These are phyloP conservation scores for Ctena decussata DNA, from an alignment of 2,888 invertebrate species.

Conservation along the genomic window DNA sequence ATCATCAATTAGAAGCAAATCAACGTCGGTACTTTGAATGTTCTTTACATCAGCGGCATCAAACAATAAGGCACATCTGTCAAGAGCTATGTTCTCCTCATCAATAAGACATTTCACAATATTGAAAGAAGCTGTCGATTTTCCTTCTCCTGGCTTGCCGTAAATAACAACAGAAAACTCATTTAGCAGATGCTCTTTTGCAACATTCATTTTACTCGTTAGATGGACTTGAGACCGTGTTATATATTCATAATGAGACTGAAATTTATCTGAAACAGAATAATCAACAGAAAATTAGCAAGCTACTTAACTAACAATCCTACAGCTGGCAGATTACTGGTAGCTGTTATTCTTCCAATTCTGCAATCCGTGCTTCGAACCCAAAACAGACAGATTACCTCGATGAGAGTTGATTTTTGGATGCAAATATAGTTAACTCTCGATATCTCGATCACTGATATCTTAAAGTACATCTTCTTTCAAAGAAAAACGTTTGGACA, in stretches of 20 bases:
- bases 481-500: too few relatives aligned
- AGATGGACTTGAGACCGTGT: neutral
- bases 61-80: neutral
- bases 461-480: too few relatives aligned
- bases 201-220: neutral
- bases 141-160: slow-evolving; percentile 20
- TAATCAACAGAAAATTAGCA: too few relatives aligned
- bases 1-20: slow-evolving; percentile 18
- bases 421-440: too few relatives aligned
- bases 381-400: too few relatives aligned
- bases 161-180: neutral
- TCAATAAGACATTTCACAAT: neutral
- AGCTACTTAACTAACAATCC: neutral
- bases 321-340: neutral
- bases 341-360: neutral
- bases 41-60: neutral
- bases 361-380: neutral
- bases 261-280: neutral
- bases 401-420: too few relatives aligned
- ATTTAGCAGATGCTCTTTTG: neutral
- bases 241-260: neutral
- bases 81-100: neutral
- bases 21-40: neutral
- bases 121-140: neutral
- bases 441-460: too few relatives aligned